Percentiles rank a stretch among this genome's conserved stretches.
These are phyloP conservation scores for Diorhabda carinulata DNA, from an alignment of 1,140 invertebrate species.

Conservation along the genomic window DNA sequence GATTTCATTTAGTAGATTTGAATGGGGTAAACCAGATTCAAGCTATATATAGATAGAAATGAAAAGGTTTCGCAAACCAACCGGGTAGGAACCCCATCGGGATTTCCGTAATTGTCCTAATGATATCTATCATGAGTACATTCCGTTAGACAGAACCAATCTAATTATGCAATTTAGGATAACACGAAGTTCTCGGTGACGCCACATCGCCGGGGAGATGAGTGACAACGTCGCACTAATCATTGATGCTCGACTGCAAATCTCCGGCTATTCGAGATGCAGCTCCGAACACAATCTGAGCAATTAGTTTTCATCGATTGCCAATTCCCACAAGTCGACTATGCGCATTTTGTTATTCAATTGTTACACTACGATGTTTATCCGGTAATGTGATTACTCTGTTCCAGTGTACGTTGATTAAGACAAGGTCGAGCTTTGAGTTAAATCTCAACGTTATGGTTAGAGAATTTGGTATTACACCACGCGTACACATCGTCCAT, in stretches of 20 bases:
- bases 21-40: too few species aligned
- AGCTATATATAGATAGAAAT: too few species aligned
- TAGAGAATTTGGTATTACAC: too few species aligned
- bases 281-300: conserved; percentile 26
- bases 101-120: conserved; percentile 37
- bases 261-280: conserved; percentile 23
- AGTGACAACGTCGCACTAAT: conserved; percentile 37
- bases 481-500: too few species aligned
- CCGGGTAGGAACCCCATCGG: conserved; percentile 9
- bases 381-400: conserved; percentile 19
- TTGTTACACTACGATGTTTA: conserved; percentile 22
- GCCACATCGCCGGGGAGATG: conserved; percentile 34
- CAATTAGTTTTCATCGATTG: conserved; percentile 30
- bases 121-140: conserved; percentile 36
- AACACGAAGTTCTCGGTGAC: conserved; percentile 33
- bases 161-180: conserved; percentile 42
- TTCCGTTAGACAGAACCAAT: conserved; percentile 35
- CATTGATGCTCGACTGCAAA: conserved; percentile 24
- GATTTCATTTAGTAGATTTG: too few species aligned
- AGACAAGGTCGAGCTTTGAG: neutral
- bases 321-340: conserved; percentile 20
- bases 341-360: conserved; percentile 22
- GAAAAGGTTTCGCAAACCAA: neutral
- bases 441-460: neutral
- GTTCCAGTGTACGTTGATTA: conserved; percentile 17